These are phyloP conservation scores for Smutsia gigantea DNA, from an alignment of 2,797 vertebrate genomes.

Conservation along the genomic window DNA sequence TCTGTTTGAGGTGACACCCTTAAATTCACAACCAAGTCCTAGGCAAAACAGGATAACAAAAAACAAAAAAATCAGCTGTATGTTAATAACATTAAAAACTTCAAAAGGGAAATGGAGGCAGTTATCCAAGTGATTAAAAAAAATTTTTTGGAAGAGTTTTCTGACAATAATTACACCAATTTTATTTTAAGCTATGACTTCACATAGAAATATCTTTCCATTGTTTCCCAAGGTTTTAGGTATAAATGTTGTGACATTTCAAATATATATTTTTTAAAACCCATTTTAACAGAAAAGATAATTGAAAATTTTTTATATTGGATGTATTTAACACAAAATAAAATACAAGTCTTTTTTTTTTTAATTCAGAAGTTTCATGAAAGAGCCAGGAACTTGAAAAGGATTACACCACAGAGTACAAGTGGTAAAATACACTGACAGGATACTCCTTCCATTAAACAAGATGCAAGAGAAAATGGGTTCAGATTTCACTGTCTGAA, in stretches of 20 bases:
- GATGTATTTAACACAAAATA: constrained; percentile 15
- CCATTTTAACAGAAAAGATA: background rate
- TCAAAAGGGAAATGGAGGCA: background rate
- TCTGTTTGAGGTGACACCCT: background rate
- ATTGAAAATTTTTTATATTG: background rate
- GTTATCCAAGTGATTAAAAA: background rate
- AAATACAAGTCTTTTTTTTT: background rate
- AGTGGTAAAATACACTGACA: background rate
- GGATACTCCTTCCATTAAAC: background rate
- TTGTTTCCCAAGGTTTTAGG: background rate
- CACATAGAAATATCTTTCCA: background rate
- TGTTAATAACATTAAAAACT: constrained; percentile 25
- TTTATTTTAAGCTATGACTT: background rate
- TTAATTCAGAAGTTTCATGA: background rate
- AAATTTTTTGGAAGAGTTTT: background rate
- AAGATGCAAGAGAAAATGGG: background rate
- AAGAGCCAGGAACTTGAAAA: background rate
- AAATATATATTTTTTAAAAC: background rate
- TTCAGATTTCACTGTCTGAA: background rate
- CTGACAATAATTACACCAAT: background rate
- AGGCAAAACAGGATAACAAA: constrained; percentile 25
- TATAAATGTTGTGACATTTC: background rate
- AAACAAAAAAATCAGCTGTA: background rate
- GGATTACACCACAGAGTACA: background rate
- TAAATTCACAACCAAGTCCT: constrained; percentile 1